Conservation (phyloP, 2,113 vertebrate genomes). For the Octodon degus region DNA sequence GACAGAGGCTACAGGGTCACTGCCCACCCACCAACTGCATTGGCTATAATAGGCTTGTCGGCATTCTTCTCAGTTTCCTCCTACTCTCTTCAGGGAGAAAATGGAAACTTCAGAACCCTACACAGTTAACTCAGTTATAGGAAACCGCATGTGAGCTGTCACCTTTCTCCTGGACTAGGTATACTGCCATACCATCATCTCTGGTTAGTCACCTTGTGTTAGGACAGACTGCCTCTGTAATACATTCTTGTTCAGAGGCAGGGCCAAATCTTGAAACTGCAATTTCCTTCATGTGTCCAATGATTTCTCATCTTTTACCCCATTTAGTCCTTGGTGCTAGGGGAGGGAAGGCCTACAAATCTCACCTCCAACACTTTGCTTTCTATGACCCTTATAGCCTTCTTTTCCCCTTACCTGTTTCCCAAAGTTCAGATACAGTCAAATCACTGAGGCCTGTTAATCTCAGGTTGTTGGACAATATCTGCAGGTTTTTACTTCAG, state of each 20-base stretch:
- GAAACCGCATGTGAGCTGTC: constrained; percentile 17
- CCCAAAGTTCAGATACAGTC: not conserved
- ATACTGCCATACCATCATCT: not conserved
- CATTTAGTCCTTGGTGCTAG: not conserved
- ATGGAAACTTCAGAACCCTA: constrained; percentile 23
- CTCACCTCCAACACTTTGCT: not conserved
- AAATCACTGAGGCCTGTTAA: not conserved
- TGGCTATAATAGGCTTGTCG: not conserved
- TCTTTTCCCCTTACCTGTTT: not conserved
- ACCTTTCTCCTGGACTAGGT: not conserved
- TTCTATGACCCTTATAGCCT: not conserved
- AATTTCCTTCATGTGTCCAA: not conserved
- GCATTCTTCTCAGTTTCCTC: not conserved
- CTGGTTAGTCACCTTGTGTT: not conserved
- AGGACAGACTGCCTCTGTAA: not conserved
- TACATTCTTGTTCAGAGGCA: not conserved
- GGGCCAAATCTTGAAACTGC: not conserved
- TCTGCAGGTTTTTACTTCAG: not conserved
- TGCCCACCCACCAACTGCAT: not conserved
- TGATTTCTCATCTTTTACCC: not conserved
- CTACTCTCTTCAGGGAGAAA: not conserved
- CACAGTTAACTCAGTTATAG: not conserved
- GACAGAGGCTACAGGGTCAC: too few relatives aligned
- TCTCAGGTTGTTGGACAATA: not conserved
- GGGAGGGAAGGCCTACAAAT: not conserved